Conservation (phyloP, 2,797 vertebrate genomes). For the Cygnus olor region DNA sequence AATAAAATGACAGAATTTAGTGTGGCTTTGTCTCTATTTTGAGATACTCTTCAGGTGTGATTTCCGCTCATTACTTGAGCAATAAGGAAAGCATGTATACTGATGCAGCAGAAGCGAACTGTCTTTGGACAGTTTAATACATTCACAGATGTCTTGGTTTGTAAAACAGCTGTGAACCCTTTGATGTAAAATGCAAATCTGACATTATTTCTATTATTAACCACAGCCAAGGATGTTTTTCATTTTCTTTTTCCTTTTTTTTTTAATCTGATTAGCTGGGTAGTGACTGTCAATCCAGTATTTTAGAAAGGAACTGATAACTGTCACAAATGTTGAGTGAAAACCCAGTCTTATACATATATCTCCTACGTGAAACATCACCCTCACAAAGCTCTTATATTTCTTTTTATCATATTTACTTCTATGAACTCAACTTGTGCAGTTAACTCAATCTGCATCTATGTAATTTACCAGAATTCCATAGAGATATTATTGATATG, state of each 20-base stretch:
- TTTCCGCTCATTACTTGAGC: background rate
- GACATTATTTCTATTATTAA: background rate
- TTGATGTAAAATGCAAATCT: background rate
- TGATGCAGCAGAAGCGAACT: background rate
- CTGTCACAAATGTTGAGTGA: background rate
- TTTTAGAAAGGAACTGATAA: background rate
- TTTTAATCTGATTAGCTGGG: background rate
- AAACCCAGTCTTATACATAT: background rate
- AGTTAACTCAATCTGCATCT: background rate
- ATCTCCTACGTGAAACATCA: conserved; percentile 10
- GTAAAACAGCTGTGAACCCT: background rate
- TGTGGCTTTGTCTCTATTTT: background rate
- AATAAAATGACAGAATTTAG: background rate
- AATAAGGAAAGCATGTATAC: background rate
- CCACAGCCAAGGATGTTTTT: background rate
- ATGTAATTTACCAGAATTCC: background rate
- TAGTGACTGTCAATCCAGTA: background rate
- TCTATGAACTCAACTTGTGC: conserved; percentile 44
- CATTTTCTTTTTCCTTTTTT: background rate
- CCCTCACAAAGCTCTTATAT: background rate
- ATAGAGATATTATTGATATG: background rate
- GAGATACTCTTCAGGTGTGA: background rate
- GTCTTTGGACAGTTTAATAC: background rate
- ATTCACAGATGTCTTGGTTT: background rate
- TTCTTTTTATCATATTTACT: conserved; percentile 31